Percentiles rank a stretch among this genome's conserved stretches.
phyloP scores from a whole-genome alignment of 1,140 invertebrate species.

The Halyomorpha halys region DNA sequence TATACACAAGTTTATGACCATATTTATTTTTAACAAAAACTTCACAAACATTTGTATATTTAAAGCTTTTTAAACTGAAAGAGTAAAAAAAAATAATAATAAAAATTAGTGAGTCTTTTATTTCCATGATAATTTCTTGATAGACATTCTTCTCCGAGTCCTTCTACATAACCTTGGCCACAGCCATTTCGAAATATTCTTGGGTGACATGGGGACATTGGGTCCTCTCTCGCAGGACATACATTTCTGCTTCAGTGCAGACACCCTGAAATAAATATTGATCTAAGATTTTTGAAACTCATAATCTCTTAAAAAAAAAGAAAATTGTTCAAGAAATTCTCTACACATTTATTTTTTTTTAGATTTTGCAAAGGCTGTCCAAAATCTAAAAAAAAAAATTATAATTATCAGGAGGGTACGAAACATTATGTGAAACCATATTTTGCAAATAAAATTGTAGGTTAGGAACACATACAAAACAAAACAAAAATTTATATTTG shows the following conservation, averaged over 20 bases:
- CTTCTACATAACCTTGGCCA: slow-evolving; percentile 99
- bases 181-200: slow-evolving; percentile 99
- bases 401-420: too few species aligned
- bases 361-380: too few species aligned
- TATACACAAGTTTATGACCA: slow-evolving; percentile 15
- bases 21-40: slow-evolving; percentile 19
- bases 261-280: slow-evolving; percentile 57
- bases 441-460: too few species aligned
- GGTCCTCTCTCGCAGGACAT: slow-evolving; percentile 91
- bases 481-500: too few species aligned
- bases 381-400: too few species aligned
- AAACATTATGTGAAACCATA: too few species aligned
- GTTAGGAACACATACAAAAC: too few species aligned
- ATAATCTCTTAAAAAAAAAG: too few species aligned
- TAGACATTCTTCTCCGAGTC: slow-evolving; percentile 99
- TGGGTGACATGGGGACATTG: slow-evolving; percentile 99
- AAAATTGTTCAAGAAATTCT: too few species aligned
- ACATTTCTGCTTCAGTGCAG: slow-evolving; percentile 99
- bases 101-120: slow-evolving; percentile 43
- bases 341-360: too few species aligned
- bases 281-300: too few species aligned
- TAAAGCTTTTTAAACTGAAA: slow-evolving; percentile 2
- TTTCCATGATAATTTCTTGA: slow-evolving; percentile 99
- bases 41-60: slow-evolving; percentile 7
- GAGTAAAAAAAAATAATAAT: background rate